Conservation (phyloP, 2,113 vertebrate species). For the Plestiodon gilberti region DNA sequence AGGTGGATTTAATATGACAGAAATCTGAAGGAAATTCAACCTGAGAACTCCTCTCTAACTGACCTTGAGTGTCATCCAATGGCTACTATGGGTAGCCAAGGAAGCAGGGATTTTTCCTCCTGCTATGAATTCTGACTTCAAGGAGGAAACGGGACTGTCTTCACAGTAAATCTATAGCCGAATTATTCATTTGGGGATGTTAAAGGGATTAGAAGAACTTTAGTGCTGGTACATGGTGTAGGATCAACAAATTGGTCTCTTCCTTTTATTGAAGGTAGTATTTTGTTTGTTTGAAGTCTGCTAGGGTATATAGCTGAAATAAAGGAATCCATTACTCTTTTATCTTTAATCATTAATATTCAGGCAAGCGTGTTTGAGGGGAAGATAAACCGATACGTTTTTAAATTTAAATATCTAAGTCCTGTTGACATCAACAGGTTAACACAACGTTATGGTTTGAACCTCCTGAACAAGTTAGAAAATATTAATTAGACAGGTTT, state of each 20-base stretch:
- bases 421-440: background rate
- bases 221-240: background rate
- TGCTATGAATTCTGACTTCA: background rate
- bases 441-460: background rate
- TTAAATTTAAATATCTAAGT: background rate
- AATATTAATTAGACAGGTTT: background rate
- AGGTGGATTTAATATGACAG: background rate
- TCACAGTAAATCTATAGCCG: background rate
- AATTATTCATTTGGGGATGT: background rate
- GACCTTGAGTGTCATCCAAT: background rate
- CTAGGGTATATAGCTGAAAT: too few relatives aligned
- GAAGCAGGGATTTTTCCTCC: background rate
- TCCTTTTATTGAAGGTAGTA: background rate
- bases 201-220: background rate
- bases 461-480: background rate
- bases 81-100: background rate
- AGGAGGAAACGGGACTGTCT: background rate
- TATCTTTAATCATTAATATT: background rate
- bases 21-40: background rate
- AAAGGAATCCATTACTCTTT: background rate
- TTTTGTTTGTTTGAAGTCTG: background rate
- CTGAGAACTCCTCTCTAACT: background rate
- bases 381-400: background rate
- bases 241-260: background rate
- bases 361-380: background rate